Evolutionary conservation across 1,140 invertebrate species (phyloP).

Genomic region (Calephelis nemesis): DNA sequence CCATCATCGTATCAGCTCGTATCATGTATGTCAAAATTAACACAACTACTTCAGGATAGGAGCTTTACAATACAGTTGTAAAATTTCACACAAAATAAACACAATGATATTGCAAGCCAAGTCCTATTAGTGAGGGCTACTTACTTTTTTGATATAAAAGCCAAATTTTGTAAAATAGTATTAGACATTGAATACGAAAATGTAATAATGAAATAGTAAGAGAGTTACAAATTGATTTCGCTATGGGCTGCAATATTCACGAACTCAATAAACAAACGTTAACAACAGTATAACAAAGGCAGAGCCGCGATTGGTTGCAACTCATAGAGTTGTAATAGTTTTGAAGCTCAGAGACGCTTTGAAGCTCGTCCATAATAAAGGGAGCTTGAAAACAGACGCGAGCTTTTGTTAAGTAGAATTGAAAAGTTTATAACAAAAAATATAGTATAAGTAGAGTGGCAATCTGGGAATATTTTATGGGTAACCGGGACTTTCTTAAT

Average conservation of each 20-base stretch:
- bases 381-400: conserved; percentile 13
- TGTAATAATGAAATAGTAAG: neutral
- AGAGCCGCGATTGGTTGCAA: conserved; percentile 5
- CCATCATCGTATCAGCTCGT: no score
- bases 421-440: conserved; percentile 11
- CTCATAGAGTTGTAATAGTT: conserved; percentile 19
- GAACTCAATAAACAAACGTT: conserved; percentile 10
- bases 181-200: no score
- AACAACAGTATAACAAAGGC: conserved; percentile 15
- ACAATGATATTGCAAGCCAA: no score
- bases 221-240: conserved; percentile 13
- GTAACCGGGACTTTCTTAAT: no score
- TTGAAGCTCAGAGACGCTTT: conserved; percentile 14
- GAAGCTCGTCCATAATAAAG: conserved; percentile 16
- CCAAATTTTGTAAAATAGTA: no score
- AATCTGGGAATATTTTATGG: neutral
- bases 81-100: no score
- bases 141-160: no score
- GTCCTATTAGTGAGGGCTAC: no score
- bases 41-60: no score
- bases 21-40: no score
- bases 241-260: conserved; percentile 5
- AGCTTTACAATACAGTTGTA: no score
- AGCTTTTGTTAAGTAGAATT: conserved; percentile 18
- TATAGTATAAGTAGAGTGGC: neutral